These are phyloP conservation scores for Lepidurus arcticus DNA, from an alignment of 1,140 invertebrate species.

Conservation along the genomic window DNA sequence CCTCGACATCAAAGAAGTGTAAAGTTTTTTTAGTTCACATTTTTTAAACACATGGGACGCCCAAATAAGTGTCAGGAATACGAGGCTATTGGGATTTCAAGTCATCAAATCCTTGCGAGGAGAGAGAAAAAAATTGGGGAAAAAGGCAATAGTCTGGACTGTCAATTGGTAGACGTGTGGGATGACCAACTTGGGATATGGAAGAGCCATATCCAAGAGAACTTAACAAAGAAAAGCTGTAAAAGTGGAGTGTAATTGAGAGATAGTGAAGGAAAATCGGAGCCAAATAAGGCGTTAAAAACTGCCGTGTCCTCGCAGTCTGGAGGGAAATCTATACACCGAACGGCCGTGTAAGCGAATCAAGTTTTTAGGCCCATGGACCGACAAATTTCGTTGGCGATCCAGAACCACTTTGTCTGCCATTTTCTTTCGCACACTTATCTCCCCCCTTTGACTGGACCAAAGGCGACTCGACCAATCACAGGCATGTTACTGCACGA, in stretches of 20 bases:
- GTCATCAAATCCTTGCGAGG: background rate
- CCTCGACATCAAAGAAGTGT: no score
- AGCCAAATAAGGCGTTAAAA: background rate
- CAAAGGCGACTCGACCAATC: background rate
- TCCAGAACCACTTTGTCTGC: background rate
- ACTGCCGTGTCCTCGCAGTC: background rate
- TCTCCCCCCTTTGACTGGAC: background rate
- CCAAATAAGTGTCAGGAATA: background rate
- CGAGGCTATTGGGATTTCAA: background rate
- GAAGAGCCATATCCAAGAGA: background rate
- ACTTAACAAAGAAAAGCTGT: background rate
- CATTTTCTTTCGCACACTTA: background rate
- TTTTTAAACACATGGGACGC: background rate
- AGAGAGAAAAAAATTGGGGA: background rate
- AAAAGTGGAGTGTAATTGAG: background rate
- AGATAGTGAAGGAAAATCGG: background rate
- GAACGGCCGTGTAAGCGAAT: background rate
- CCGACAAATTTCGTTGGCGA: background rate
- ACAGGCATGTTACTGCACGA: background rate
- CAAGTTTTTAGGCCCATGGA: background rate
- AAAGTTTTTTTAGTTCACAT: background rate
- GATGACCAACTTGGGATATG: slow-evolving; percentile 14
- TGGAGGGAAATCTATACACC: background rate
- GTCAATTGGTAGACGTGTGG: slow-evolving; percentile 13
- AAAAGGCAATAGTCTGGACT: slow-evolving; percentile 2